Conservation (phyloP, 23 tunicate genomes). For the Botrylloides violaceus region DNA sequence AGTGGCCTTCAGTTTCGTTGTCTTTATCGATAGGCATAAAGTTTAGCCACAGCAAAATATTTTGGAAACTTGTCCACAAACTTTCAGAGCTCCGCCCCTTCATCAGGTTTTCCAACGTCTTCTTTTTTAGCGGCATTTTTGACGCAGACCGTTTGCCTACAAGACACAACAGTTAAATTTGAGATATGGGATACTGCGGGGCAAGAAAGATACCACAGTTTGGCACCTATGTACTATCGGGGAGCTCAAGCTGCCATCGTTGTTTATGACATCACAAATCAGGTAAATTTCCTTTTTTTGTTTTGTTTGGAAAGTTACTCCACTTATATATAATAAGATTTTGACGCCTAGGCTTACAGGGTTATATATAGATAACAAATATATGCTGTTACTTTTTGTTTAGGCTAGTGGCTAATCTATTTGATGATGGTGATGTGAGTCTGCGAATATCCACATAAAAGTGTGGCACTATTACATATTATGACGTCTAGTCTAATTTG, state of each 20-base stretch:
- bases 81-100: neutral
- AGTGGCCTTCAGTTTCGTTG: neutral
- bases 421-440: too few relatives aligned
- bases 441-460: too few relatives aligned
- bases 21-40: too few relatives aligned
- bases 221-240: constrained; percentile 99
- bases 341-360: too few relatives aligned
- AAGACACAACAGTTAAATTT: constrained; percentile 97
- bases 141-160: constrained; percentile 97
- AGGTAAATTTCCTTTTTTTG: constrained; percentile 28
- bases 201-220: constrained; percentile 97
- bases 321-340: too few relatives aligned
- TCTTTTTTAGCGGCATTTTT: constrained; percentile 83
- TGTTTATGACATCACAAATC: constrained; percentile 98
- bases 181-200: constrained; percentile 99
- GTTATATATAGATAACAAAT: too few relatives aligned
- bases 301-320: too few relatives aligned
- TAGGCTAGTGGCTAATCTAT: too few relatives aligned
- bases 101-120: neutral
- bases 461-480: too few relatives aligned
- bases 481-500: too few relatives aligned
- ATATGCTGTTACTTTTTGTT: too few relatives aligned
- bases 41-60: too few relatives aligned
- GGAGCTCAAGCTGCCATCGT: constrained; percentile 99
- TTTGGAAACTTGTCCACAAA: neutral